These are phyloP conservation scores for Lamprologus speciosus DNA, from an alignment of 2,113 vertebrate species.

Conservation along the genomic window DNA sequence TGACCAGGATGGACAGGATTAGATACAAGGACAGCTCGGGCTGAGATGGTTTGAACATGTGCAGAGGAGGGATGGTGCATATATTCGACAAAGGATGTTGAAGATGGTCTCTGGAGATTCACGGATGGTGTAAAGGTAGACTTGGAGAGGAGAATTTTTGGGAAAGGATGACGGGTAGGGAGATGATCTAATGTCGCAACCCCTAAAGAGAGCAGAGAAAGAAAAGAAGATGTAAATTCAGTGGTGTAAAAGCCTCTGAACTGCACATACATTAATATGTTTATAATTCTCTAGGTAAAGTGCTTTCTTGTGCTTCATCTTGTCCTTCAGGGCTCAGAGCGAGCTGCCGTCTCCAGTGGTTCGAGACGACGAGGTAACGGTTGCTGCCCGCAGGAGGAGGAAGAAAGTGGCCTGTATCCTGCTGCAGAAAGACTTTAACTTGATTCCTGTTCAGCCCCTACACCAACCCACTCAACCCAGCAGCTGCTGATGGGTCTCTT, in stretches of 20 bases:
- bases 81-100: not conserved
- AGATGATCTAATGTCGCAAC: not conserved
- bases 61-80: not conserved
- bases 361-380: conserved; percentile 67
- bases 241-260: not conserved
- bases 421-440: no score
- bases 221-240: not conserved
- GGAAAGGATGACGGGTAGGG: not conserved
- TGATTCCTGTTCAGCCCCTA: not conserved
- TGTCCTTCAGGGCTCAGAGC: conserved; percentile 21
- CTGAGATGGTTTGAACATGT: not conserved
- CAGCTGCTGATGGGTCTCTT: not conserved
- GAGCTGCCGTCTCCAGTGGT: conserved; percentile 70
- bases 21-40: not conserved
- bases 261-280: not conserved
- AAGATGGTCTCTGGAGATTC: not conserved
- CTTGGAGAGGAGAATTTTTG: not conserved
- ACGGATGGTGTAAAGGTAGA: not conserved
- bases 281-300: not conserved
- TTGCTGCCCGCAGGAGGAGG: conserved; percentile 72
- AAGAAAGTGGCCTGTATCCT: conserved; percentile 87
- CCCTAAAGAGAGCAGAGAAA: not conserved
- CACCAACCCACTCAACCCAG: not conserved
- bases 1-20: not conserved
- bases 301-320: not conserved